Base-by-base conservation (phyloP, 1,140 invertebrate species). In the Bacillus rossius region DNA sequence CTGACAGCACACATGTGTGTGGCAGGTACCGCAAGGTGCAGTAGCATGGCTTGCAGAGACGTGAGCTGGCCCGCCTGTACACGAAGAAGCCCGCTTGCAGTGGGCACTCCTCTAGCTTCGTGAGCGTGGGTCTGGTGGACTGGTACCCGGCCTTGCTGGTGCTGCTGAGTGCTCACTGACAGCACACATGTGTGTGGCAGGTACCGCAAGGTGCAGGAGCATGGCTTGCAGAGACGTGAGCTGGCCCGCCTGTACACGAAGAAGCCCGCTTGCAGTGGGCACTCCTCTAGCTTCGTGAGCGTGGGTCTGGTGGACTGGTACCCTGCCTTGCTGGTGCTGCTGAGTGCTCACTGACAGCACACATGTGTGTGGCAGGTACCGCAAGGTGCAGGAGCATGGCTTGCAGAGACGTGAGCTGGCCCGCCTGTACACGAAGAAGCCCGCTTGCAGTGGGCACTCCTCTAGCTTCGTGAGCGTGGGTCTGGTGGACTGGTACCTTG, bases 401-500 rank as follows among this genome's bases (percentile, higher is more conserved):
- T 20, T 62, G 16, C 26, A 55, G 17, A 2, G 14, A 1, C 47
- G 61, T 14, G 42, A 13, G 37, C 41, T 38, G 2, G 14, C 23
- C 10, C 34, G 55, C 7, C 50, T 29, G 20, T 61, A 59, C 37
- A 47, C 56, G 10, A 47, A 25, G 3, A 59, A 58, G 22, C 60
- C 60, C 14, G 23, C 47, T 14, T 81, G 80, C 65, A 75, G 73
- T 17, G 65, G 71, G 10, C 70, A 66, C 26, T 67, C 72, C 4
- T 69, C 67, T 4, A 73, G 73, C n/a, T 78, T 78, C 59, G 71
- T 78, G 8, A 78, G 72, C 45, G 77, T 79, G 25, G 73, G 75
- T 3, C 54, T 78, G 16, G 69, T 68, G 19, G 78, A 79, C 58
- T 73, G 75, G 55, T 67, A 74, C 19, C 75, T 77, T 3, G 74